These are phyloP conservation scores for Euura lappo DNA, from an alignment of 1,140 invertebrate genomes.

Conservation along the genomic window DNA sequence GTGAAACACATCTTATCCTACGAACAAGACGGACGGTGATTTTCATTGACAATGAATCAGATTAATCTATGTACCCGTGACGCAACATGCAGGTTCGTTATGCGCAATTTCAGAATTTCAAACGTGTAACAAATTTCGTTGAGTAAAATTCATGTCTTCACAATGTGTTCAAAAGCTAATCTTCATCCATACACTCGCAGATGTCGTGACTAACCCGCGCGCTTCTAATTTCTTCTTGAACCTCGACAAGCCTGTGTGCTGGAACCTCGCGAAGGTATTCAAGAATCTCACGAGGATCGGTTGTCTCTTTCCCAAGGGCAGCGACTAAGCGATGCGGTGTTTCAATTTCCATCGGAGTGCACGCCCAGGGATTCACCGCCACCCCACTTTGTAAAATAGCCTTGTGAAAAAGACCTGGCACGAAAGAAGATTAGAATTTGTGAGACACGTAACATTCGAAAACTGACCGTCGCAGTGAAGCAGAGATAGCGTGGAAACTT, in stretches of 20 bases:
- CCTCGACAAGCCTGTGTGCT: conserved; percentile 47
- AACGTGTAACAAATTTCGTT: too few relatives aligned
- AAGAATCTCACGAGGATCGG: conserved; percentile 30
- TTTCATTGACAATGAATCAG: too few relatives aligned
- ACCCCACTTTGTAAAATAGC: conserved; percentile 45
- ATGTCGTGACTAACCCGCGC: too few relatives aligned
- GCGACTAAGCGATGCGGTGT: conserved; percentile 30
- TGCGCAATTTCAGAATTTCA: too few relatives aligned
- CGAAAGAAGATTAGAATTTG: neutral
- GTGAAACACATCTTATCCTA: neutral
- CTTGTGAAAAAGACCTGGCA: conserved; percentile 41
- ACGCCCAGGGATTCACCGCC: conserved; percentile 50
- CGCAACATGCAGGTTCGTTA: too few relatives aligned
- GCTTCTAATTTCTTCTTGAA: conserved; percentile 31
- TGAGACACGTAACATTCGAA: neutral
- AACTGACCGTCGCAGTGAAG: neutral
- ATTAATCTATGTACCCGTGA: too few relatives aligned
- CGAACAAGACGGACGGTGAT: neutral
- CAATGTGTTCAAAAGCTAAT: too few relatives aligned
- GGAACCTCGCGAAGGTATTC: too few relatives aligned
- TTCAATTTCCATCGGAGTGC: conserved; percentile 42
- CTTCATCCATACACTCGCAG: conserved; percentile 34
- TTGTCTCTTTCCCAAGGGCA: conserved; percentile 53
- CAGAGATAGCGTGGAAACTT: conserved; percentile 15
- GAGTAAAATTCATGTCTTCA: too few relatives aligned